Percentiles rank a stretch among this genome's conserved stretches.
These are phyloP conservation scores for Bovichtus variegatus DNA, from an alignment of 2,797 vertebrate genomes.

Conservation along the genomic window DNA sequence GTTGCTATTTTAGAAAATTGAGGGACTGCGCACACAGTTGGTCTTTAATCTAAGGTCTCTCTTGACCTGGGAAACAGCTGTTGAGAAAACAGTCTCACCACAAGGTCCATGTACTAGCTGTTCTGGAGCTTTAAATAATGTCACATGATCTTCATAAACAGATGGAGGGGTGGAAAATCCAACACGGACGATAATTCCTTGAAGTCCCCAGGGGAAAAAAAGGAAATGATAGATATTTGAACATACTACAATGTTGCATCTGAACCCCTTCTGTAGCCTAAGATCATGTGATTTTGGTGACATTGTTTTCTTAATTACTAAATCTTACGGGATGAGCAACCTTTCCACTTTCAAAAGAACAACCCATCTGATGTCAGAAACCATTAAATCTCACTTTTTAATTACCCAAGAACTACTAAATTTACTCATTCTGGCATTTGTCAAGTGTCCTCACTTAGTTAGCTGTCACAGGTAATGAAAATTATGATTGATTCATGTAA, in stretches of 20 bases:
- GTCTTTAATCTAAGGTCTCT: background rate
- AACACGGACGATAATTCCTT: background rate
- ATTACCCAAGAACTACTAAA: conserved; percentile 10
- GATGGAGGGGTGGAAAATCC: background rate
- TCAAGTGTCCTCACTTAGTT: conserved; percentile 38
- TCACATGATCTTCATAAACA: background rate
- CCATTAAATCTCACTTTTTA: conserved; percentile 3
- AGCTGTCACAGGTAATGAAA: conserved; percentile 55
- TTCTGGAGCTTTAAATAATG: background rate
- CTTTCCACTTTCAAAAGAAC: background rate
- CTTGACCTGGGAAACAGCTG: background rate
- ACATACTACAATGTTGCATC: background rate
- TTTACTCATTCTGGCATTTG: conserved; percentile 32
- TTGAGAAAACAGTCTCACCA: background rate
- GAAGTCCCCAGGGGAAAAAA: background rate
- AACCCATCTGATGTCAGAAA: background rate
- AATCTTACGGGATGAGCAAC: background rate
- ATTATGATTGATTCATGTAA: conserved; percentile 62
- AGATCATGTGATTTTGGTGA: background rate
- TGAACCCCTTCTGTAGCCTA: background rate
- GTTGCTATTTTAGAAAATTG: background rate
- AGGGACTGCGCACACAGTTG: background rate
- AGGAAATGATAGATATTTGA: background rate
- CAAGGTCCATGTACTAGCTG: background rate
- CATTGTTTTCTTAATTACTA: background rate